Evolutionary conservation across 1,140 invertebrate genomes (phyloP), one percentile per base, ranked within the genome.

Genomic region (Macrobrachium rosenbergii): DNA sequence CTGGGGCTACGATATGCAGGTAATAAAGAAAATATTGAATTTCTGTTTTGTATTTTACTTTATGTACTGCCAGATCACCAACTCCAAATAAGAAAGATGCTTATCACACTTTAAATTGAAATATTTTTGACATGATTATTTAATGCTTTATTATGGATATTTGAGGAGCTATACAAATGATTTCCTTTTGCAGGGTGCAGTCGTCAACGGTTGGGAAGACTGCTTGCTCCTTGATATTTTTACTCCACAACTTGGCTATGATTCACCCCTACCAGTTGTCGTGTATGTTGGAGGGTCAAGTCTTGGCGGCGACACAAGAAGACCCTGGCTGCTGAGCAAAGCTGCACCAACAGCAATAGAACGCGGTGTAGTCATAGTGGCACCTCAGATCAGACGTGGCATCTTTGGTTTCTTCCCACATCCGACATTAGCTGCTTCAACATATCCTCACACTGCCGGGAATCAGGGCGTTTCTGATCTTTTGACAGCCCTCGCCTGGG

Each of bases 401-500:
- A 92, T 95, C 17, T 94, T 97, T 21, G 96, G 96, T 12, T 97
- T 97, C 91, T 92, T 97, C 5, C 94, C 96, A 0, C 91, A 95
- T 0, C 94, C 95, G 62, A 92, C 94, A 0, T 91, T 97, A 0
- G 94, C 95, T 0, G 93, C 95, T 88, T 82, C 94, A 0, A 93
- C 94, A 23, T 94, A 96, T 91, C 95, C 95, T 0, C 93, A 92
- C 10, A 95, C 95, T 0, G 96, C 96, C 0, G 96, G 96, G n/a
- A 97, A 98, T 90, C 97, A 97, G 90, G 97, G 95, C 0, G 92
- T 97, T 0, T 95, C 95, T 7, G 97, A 98, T 90, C 94, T 97
- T 21, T 91, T 97, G 10, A 93, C 94, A 3, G 96, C 94, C 0
- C 92, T 98, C 2, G 93, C 94, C 77, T 98, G 96, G 96, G 94